Evolutionary conservation across 2,797 vertebrate genomes (phyloP).

Genomic region (Anabas testudineus): DNA sequence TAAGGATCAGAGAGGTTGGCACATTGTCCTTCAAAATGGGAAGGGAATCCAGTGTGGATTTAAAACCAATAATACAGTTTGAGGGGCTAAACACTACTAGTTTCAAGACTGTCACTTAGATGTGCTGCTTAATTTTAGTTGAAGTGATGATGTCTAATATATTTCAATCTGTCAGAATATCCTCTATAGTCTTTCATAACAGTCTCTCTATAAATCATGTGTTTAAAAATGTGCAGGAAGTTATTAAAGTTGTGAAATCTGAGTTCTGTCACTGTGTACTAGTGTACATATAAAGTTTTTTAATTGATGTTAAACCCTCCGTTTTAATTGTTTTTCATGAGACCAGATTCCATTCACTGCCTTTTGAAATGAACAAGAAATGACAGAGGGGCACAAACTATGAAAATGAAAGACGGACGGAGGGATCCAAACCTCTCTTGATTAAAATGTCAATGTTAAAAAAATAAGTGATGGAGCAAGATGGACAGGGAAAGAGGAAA

Average conservation of each 20-base stretch:
- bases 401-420: constrained; percentile 63
- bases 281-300: background rate
- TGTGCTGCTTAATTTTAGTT: constrained; percentile 22
- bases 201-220: constrained; percentile 18
- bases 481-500: constrained; percentile 61
- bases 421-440: constrained; percentile 64
- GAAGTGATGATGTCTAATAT: background rate
- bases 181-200: background rate
- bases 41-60: constrained; percentile 54
- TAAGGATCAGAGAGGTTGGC: constrained; percentile 63
- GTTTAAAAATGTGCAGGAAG: constrained; percentile 6
- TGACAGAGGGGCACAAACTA: constrained; percentile 19
- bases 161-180: background rate
- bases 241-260: constrained; percentile 9
- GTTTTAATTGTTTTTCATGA: constrained; percentile 27
- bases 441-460: constrained; percentile 56
- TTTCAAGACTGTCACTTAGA: constrained; percentile 33
- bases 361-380: constrained; percentile 53
- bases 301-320: constrained; percentile 1
- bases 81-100: constrained; percentile 37
- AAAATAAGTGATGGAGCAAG: constrained; percentile 61
- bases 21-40: constrained; percentile 66
- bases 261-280: constrained; percentile 14
- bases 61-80: background rate
- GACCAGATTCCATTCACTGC: constrained; percentile 60